Percentiles rank a stretch among this genome's conserved stretches.
Evolutionary conservation across 2,113 vertebrate genomes (phyloP).

Genomic region (Agapornis roseicollis): DNA sequence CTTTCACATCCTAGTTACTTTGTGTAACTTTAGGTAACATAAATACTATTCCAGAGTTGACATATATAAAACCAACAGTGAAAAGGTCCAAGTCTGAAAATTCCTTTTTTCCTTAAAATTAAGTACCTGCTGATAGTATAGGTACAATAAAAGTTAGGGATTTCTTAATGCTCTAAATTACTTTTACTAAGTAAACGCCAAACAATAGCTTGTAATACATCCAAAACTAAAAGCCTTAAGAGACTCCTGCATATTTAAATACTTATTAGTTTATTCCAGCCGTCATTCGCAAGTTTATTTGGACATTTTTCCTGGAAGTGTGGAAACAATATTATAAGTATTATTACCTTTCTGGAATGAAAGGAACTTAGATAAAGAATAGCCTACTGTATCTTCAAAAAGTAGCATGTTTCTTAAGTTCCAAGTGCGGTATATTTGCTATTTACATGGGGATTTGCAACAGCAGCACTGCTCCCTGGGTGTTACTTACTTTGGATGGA

Average conservation of each 20-base stretch:
- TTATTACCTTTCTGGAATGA: slow-evolving; percentile 23
- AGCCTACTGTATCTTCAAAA: slow-evolving; percentile 53
- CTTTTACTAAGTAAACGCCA: neutral
- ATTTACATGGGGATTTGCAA: slow-evolving; percentile 72
- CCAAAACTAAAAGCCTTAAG: slow-evolving; percentile 17
- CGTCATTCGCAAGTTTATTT: slow-evolving; percentile 8
- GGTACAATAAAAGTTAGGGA: neutral
- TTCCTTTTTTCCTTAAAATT: neutral
- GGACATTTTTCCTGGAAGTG: neutral
- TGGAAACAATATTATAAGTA: neutral
- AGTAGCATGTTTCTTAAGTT: slow-evolving; percentile 28
- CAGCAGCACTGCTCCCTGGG: slow-evolving; percentile 5
- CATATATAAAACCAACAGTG: neutral
- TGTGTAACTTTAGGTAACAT: neutral
- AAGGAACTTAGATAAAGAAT: slow-evolving; percentile 41
- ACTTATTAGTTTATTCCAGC: neutral
- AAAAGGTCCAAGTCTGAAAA: neutral
- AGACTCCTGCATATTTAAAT: neutral
- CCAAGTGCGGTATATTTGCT: slow-evolving; percentile 48
- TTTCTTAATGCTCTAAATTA: neutral
- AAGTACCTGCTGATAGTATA: neutral
- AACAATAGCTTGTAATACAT: neutral
- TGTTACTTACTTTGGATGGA: slow-evolving; percentile 51
- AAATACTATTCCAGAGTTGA: neutral
- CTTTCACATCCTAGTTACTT: neutral